phyloP scores from a whole-genome alignment of 2,797 vertebrate species.

The Sebastes matsubarae region DNA sequence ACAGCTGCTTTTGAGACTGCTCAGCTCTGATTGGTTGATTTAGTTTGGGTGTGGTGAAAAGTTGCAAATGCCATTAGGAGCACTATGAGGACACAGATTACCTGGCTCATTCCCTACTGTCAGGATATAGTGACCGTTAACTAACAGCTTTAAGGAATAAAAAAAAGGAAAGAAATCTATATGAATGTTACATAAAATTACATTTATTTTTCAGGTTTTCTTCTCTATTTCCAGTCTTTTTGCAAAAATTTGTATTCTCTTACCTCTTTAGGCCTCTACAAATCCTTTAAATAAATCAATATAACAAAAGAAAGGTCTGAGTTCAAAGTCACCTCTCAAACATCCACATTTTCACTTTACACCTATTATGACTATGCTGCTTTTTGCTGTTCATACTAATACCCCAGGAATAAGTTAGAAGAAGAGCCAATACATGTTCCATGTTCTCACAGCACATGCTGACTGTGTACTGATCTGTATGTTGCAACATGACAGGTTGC shows the following conservation, averaged over 20 bases:
- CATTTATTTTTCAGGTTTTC: background rate
- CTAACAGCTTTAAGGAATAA: background rate
- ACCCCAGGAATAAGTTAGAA: background rate
- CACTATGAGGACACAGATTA: no score
- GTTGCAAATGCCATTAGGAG: accelerated
- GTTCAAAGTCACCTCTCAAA: background rate
- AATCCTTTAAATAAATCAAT: background rate
- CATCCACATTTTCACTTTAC: background rate
- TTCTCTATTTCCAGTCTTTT: background rate
- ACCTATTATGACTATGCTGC: background rate
- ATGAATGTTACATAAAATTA: background rate
- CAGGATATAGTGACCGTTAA: no score
- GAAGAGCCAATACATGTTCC: background rate
- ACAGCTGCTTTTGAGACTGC: no score
- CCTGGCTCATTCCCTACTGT: no score
- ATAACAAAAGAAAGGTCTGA: background rate
- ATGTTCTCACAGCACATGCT: background rate
- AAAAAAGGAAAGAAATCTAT: background rate
- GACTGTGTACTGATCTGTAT: background rate
- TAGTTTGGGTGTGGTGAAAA: no score
- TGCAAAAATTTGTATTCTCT: background rate
- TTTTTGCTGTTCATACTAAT: background rate
- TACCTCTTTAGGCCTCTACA: background rate
- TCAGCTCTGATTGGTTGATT: no score
- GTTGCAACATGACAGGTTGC: background rate